Percentiles rank a stretch among this genome's conserved stretches.
Evolutionary conservation across 2,113 vertebrate species (phyloP).

Genomic region (Trogon surrucura): DNA sequence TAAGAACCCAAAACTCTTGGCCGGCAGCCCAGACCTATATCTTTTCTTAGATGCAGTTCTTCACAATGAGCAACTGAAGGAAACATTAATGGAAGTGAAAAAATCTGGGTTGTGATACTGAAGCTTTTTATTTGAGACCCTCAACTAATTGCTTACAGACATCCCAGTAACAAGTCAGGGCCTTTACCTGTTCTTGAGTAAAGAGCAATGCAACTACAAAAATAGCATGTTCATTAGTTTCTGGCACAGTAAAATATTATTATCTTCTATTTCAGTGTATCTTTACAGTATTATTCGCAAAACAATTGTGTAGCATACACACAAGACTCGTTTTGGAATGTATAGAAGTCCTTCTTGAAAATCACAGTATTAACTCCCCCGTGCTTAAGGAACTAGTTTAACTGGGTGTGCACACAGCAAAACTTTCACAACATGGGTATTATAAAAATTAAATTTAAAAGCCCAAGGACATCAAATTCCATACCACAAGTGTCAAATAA

Average conservation of each 20-base stretch:
- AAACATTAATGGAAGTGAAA: slow-evolving; percentile 43
- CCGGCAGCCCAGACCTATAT: slow-evolving; percentile 18
- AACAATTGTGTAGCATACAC: neutral
- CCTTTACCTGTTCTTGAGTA: slow-evolving; percentile 4
- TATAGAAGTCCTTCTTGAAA: neutral
- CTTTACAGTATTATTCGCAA: slow-evolving; percentile 16
- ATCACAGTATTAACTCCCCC: neutral
- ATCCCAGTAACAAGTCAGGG: neutral
- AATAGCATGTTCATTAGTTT: slow-evolving; percentile 24
- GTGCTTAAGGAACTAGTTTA: neutral
- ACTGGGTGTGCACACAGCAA: neutral
- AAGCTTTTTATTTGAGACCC: slow-evolving; percentile 14
- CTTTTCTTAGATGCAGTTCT: slow-evolving; percentile 18
- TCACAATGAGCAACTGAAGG: slow-evolving; percentile 3
- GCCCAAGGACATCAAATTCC: neutral
- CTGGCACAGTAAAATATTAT: neutral
- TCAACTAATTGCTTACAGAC: slow-evolving; percentile 4
- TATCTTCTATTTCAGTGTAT: neutral
- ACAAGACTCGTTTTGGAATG: neutral
- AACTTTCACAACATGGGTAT: neutral
- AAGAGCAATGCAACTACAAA: neutral
- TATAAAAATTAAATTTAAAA: slow-evolving; percentile 3
- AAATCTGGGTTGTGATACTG: slow-evolving; percentile 13
- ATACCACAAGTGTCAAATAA: neutral
- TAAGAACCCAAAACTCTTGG: slow-evolving; percentile 43